These are phyloP conservation scores for Chelonus insularis DNA, from an alignment of 1,140 invertebrate species.

Conservation along the genomic window DNA sequence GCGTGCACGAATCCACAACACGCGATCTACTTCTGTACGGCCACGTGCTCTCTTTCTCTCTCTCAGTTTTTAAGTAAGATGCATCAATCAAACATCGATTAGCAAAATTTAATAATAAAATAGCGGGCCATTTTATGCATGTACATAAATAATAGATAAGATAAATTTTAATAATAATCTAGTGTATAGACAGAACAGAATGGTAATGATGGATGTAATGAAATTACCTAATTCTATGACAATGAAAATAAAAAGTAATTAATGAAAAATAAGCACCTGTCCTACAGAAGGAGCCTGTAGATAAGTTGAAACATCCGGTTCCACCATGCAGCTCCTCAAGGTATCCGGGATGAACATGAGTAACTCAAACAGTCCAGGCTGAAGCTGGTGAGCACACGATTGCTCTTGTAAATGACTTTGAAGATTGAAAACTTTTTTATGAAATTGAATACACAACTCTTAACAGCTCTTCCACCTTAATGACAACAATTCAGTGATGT, in stretches of 20 bases:
- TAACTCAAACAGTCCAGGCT: constrained; percentile 53
- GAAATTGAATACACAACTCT: too few species aligned
- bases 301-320: constrained; percentile 80
- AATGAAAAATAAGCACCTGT: constrained; percentile 66
- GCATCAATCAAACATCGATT: neutral
- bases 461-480: too few species aligned
- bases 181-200: too few species aligned
- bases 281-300: constrained; percentile 79
- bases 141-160: too few species aligned
- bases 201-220: too few species aligned
- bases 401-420: too few species aligned
- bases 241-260: neutral
- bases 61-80: neutral
- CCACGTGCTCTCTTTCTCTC: constrained; percentile 11
- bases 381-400: constrained; percentile 26
- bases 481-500: neutral
- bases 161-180: too few species aligned
- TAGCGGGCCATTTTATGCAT: too few species aligned
- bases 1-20: constrained; percentile 9
- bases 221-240: too few species aligned
- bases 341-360: constrained; percentile 81
- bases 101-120: too few species aligned
- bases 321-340: constrained; percentile 80
- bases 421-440: neutral
- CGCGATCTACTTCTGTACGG: constrained; percentile 3